These are phyloP conservation scores for Montipora sp. DNA, from an alignment of 64 coral and sea anemone genomes.

Conservation along the genomic window DNA sequence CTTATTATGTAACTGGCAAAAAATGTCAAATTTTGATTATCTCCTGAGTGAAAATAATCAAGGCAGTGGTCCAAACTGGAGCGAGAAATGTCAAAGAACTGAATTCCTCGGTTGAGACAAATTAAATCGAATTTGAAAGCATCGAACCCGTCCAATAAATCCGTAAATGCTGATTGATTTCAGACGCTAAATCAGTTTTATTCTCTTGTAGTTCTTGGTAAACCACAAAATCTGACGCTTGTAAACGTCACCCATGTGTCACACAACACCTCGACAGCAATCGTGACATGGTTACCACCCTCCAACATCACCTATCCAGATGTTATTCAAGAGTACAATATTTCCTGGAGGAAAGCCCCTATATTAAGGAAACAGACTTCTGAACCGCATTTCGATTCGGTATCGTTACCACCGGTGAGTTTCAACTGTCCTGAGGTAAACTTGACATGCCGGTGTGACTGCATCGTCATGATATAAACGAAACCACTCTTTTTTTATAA, in stretches of 20 bases:
- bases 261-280: slow-evolving; percentile 30
- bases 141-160: too few relatives aligned
- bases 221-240: slow-evolving; percentile 23
- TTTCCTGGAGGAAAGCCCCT: slow-evolving; percentile 23
- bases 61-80: too few relatives aligned
- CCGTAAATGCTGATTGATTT: too few relatives aligned
- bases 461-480: too few relatives aligned
- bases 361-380: neutral
- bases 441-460: too few relatives aligned
- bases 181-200: neutral
- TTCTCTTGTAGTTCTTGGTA: neutral
- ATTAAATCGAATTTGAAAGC: too few relatives aligned
- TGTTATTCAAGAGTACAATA: neutral
- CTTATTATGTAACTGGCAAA: too few relatives aligned
- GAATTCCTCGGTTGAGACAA: too few relatives aligned
- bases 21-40: too few relatives aligned
- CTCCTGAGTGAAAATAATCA: too few relatives aligned
- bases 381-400: slow-evolving; percentile 9
- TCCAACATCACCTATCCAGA: neutral
- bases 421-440: neutral
- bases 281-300: slow-evolving; percentile 25
- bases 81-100: too few relatives aligned
- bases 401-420: slow-evolving; percentile 3
- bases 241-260: slow-evolving; percentile 25
- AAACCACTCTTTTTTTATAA: too few relatives aligned